These are phyloP conservation scores for Sitta europaea DNA, from an alignment of 2,113 vertebrate genomes.

Conservation along the genomic window DNA sequence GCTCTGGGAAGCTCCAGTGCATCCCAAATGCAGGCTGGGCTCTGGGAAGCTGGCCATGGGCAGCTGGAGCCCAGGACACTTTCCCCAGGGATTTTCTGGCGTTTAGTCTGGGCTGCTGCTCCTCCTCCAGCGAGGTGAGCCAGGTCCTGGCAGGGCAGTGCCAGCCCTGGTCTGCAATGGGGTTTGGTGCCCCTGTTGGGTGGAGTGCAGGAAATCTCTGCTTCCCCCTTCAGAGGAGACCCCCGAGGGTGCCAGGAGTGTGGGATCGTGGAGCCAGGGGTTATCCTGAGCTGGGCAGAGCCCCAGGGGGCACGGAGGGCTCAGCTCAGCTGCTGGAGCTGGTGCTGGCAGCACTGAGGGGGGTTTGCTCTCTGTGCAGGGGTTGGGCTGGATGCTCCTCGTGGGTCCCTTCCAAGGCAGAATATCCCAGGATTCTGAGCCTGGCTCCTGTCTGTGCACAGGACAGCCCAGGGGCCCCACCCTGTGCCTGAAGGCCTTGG, in stretches of 20 bases:
- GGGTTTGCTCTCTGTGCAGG: background rate
- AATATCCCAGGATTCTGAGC: background rate
- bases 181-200: background rate
- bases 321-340: background rate
- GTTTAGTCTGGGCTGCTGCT: no score
- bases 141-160: no score
- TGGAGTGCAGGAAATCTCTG: background rate
- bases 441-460: background rate
- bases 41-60: no score
- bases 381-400: rapidly evolving
- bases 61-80: no score
- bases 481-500: background rate
- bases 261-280: background rate
- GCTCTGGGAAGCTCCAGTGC: no score
- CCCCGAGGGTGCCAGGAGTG: background rate
- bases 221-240: background rate
- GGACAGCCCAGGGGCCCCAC: background rate
- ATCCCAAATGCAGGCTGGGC: no score
- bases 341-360: background rate
- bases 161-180: no score
- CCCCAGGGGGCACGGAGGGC: rapidly evolving
- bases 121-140: no score
- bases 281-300: background rate
- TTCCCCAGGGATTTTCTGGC: no score
- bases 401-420: background rate